A percentile compares a stretch with the other conserved stretches of the same genome.
Conservation (phyloP, 1,140 invertebrate genomes). For the Ips nitidus region DNA sequence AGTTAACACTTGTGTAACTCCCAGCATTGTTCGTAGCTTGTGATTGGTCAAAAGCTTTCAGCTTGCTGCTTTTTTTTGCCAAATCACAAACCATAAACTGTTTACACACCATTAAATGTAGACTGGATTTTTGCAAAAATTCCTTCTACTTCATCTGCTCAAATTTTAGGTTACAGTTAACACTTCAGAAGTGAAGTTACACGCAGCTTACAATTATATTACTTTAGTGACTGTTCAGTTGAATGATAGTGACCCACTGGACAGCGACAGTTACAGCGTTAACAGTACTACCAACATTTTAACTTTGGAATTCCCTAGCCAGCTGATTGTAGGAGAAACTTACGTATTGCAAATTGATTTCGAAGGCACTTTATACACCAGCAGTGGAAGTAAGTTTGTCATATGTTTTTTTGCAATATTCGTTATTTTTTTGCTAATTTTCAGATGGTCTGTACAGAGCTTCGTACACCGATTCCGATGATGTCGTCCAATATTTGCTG, state of each 20-base stretch:
- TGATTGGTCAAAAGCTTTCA: too few relatives aligned
- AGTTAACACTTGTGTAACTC: not conserved
- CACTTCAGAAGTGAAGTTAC: slow-evolving; percentile 17
- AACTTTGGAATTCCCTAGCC: not conserved
- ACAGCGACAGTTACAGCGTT: slow-evolving; percentile 1
- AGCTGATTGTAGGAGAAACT: not conserved
- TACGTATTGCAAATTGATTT: slow-evolving; percentile 14
- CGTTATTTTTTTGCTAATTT: not conserved
- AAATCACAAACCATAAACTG: not conserved
- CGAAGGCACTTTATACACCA: slow-evolving; percentile 2
- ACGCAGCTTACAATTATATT: not conserved
- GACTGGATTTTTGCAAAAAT: not conserved
- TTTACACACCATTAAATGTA: not conserved
- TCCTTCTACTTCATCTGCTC: not conserved
- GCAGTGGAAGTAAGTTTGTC: slow-evolving; percentile 1
- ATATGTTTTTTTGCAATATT: not conserved
- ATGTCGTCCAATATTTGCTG: slow-evolving; percentile 52
- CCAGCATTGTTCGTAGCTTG: too few relatives aligned
- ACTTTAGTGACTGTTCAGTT: slow-evolving; percentile 7
- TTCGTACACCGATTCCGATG: slow-evolving; percentile 11
- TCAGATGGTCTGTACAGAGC: slow-evolving; percentile 27
- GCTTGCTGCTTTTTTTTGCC: too few relatives aligned
- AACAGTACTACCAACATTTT: slow-evolving; percentile 14
- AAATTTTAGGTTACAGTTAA: slow-evolving; percentile 13
- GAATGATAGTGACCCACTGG: not conserved